phyloP scores from a whole-genome alignment of 2,797 vertebrate genomes.

The Decapterus maruadsi region DNA sequence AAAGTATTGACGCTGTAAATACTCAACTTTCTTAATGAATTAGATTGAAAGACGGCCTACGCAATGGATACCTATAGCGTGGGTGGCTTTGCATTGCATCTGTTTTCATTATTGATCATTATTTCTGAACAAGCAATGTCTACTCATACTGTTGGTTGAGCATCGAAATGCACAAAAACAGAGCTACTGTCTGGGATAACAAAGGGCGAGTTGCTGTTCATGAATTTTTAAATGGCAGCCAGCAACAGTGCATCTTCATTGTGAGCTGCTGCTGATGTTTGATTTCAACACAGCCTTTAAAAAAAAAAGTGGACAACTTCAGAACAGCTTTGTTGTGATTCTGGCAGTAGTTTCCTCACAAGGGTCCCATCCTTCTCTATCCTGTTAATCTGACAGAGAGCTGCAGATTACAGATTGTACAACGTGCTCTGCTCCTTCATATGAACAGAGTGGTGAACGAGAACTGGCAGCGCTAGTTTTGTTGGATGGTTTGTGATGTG shows the following conservation, averaged over 20 bases:
- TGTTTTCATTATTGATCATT: not conserved
- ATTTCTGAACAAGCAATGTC: not conserved
- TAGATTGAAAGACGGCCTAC: not conserved
- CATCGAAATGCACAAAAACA: not conserved
- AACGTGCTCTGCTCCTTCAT: not conserved
- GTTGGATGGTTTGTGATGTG: not conserved
- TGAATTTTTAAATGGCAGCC: not conserved
- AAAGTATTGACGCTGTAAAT: slow-evolving; percentile 34
- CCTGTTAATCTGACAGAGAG: slow-evolving; percentile 10
- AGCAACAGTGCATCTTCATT: not conserved
- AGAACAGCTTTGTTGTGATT: slow-evolving; percentile 14
- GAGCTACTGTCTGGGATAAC: not conserved
- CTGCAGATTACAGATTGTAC: not conserved
- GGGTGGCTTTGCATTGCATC: not conserved
- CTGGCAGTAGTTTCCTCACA: not conserved
- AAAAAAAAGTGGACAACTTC: not conserved
- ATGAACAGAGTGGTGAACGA: not conserved
- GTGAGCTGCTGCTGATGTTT: not conserved
- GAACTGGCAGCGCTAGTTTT: slow-evolving; percentile 33
- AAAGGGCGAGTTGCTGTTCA: not conserved
- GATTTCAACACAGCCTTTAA: not conserved
- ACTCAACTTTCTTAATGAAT: slow-evolving; percentile 20
- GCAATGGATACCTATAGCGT: slow-evolving; percentile 1
- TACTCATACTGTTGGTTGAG: not conserved
- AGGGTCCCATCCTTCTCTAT: not conserved